phyloP scores from a whole-genome alignment of 35 echinoderm and acorn worm genomes.

The Heliocidaris erythrogramma region DNA sequence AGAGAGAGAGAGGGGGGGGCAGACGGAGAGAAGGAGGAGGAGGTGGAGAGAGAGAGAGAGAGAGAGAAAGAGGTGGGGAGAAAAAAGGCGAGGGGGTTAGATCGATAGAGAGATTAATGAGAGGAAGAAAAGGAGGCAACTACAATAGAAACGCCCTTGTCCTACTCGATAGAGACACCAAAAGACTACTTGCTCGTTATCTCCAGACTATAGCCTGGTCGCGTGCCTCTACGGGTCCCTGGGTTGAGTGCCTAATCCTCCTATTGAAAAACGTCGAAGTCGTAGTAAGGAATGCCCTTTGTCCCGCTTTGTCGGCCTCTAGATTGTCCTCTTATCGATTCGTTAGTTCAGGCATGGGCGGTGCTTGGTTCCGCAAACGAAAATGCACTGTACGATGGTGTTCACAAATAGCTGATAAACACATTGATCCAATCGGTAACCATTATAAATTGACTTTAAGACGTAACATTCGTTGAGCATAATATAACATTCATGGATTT shows the following conservation, averaged over 20 bases:
- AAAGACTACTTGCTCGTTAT: neutral
- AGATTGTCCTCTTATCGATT: neutral
- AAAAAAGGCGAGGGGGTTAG: neutral
- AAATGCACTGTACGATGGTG: neutral
- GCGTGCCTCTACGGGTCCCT: neutral
- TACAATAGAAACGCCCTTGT: neutral
- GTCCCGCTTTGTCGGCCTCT: neutral
- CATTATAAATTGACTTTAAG: neutral
- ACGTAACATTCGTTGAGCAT: neutral
- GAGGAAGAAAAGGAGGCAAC: neutral
- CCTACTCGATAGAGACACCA: neutral
- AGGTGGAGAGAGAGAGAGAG: neutral
- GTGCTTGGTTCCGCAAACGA: neutral
- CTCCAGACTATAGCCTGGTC: neutral
- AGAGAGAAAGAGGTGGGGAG: neutral
- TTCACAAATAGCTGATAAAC: conserved; percentile 4
- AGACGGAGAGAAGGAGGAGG: neutral
- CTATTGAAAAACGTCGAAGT: neutral
- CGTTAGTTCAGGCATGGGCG: neutral
- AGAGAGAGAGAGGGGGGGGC: neutral
- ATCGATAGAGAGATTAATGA: neutral
- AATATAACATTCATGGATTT: too few relatives aligned
- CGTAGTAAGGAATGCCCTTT: neutral
- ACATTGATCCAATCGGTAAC: neutral
- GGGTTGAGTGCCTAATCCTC: neutral